Conservation (phyloP, 2,888 invertebrate genomes). For the Catocala nupta region DNA sequence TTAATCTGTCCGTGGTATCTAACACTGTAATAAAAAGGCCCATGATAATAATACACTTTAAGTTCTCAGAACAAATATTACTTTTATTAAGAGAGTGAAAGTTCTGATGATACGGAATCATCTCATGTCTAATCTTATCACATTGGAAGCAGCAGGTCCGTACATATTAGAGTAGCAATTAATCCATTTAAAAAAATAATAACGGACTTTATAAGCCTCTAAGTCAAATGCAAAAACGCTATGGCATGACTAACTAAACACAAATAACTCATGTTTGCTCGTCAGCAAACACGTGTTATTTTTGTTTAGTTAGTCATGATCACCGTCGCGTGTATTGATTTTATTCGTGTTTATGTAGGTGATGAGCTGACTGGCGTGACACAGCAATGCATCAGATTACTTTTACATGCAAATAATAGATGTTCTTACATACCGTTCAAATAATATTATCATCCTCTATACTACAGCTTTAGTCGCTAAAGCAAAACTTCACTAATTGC, state of each 20-base stretch:
- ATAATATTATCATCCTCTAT: too few relatives aligned
- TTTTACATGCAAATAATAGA: too few relatives aligned
- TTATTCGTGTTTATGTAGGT: too few relatives aligned
- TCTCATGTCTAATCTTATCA: constrained; percentile 60
- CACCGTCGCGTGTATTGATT: too few relatives aligned
- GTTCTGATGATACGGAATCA: constrained; percentile 62
- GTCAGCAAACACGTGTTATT: neutral
- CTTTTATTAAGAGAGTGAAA: constrained; percentile 67
- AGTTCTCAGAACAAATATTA: constrained; percentile 40
- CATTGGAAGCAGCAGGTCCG: constrained; percentile 61
- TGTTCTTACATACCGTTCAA: too few relatives aligned
- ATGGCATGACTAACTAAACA: constrained; percentile 44
- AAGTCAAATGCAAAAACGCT: constrained; percentile 49
- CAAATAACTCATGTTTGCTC: neutral
- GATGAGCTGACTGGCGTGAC: too few relatives aligned
- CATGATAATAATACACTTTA: constrained; percentile 34
- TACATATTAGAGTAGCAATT: constrained; percentile 58
- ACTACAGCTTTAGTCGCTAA: too few relatives aligned
- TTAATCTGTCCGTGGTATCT: constrained; percentile 36
- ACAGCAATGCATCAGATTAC: too few relatives aligned
- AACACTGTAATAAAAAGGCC: constrained; percentile 26
- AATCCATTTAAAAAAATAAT: constrained; percentile 61
- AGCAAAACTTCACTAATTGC: too few relatives aligned
- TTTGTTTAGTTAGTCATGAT: too few relatives aligned
- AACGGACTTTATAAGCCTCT: constrained; percentile 47